Evolutionary conservation across 2,797 vertebrate genomes (phyloP).

Genomic region (Peromyscus eremicus): DNA sequence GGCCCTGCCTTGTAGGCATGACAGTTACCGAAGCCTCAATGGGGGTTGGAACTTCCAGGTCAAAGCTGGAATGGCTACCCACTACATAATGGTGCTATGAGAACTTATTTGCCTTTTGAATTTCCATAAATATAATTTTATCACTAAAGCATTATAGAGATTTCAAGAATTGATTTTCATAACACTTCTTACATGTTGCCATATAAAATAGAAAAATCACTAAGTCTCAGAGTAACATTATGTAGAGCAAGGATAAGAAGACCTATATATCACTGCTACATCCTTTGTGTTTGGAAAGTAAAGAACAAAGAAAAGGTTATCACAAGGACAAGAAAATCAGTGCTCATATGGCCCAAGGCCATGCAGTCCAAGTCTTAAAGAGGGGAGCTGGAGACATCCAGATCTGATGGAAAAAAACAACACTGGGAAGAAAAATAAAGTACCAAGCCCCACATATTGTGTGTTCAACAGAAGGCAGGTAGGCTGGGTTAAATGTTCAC

Average conservation of each 20-base stretch:
- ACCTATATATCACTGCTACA: background rate
- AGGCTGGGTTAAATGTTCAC: background rate
- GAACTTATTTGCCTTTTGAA: conserved; percentile 34
- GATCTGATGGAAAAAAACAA: background rate
- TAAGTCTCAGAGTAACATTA: conserved; percentile 14
- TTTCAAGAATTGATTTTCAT: conserved; percentile 54
- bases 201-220: background rate
- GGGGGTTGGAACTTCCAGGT: too few species aligned
- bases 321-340: background rate
- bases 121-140: conserved; percentile 47
- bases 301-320: background rate
- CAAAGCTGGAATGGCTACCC: too few species aligned
- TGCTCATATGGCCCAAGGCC: background rate
- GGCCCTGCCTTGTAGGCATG: too few species aligned
- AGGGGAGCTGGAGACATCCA: background rate
- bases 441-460: background rate
- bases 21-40: too few species aligned
- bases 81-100: conserved; percentile 25
- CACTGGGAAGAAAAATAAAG: background rate
- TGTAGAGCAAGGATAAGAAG: background rate
- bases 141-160: conserved; percentile 28
- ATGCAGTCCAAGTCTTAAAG: background rate
- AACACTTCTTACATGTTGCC: background rate
- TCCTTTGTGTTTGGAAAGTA: conserved; percentile 25
- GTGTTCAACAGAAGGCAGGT: background rate